These are phyloP conservation scores for Parapsyche elsis DNA, from an alignment of 1,140 invertebrate species.

Conservation along the genomic window DNA sequence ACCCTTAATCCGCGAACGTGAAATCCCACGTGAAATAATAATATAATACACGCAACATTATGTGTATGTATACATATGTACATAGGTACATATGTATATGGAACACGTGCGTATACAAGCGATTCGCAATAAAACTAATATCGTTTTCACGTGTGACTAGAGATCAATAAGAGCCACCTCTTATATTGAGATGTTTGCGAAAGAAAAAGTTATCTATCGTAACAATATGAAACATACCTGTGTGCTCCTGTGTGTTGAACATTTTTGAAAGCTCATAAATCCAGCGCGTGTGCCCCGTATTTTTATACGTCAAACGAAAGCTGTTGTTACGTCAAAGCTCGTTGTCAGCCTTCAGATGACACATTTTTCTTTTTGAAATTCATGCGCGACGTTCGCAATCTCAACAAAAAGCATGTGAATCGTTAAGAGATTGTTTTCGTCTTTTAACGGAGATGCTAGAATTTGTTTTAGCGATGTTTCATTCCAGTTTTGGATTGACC, in stretches of 20 bases:
- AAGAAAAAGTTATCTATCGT: neutral
- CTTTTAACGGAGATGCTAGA: no score
- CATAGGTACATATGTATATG: neutral
- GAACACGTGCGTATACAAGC: neutral
- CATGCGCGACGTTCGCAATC: no score
- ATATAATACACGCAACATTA: neutral
- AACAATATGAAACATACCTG: no score
- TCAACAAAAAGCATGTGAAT: no score
- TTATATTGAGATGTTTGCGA: neutral
- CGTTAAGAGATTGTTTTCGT: no score
- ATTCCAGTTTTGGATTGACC: no score
- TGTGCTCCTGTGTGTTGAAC: neutral
- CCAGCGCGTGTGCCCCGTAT: neutral
- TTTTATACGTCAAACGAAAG: neutral
- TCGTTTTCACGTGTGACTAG: neutral
- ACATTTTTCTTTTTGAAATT: no score
- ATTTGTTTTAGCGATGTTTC: no score
- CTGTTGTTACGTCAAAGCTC: no score
- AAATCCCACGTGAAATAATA: neutral
- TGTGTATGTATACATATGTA: neutral
- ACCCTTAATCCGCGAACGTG: neutral
- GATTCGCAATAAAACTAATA: constrained; percentile 1
- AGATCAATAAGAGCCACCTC: neutral
- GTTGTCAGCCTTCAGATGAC: no score
- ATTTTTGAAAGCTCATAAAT: constrained; percentile 2